Percentiles rank a stretch among this genome's conserved stretches.
Evolutionary conservation across 2,113 vertebrate genomes (phyloP).

Genomic region (Gracilinanus agilis): DNA sequence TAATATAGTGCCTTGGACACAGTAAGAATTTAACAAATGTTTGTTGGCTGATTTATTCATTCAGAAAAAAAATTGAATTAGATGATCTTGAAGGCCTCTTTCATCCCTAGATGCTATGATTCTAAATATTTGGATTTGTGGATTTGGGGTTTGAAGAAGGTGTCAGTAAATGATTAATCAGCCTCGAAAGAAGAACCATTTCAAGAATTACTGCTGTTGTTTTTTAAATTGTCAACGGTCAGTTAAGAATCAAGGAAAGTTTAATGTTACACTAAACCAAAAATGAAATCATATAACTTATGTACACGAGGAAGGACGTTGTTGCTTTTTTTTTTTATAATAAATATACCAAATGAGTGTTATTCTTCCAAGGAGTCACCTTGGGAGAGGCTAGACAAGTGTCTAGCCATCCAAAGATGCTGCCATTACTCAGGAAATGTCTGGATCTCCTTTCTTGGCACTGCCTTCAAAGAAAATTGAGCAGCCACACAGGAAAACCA

Average conservation of each 20-base stretch:
- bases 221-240: not conserved
- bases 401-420: not conserved
- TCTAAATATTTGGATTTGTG: not conserved
- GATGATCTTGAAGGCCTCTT: not conserved
- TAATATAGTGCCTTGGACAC: not conserved
- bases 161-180: not conserved
- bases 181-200: not conserved
- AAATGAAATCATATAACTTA: not conserved
- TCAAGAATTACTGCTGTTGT: not conserved
- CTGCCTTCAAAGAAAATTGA: not conserved
- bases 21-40: not conserved
- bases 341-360: not conserved
- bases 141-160: not conserved
- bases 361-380: conserved; percentile 4
- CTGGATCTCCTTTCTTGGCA: not conserved
- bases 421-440: not conserved
- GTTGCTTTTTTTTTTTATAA: not conserved
- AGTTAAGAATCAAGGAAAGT: not conserved
- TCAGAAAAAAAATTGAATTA: not conserved
- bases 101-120: not conserved
- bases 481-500: not conserved
- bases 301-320: not conserved
- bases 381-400: not conserved
- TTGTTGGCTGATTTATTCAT: not conserved
- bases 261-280: not conserved